Base-by-base conservation (phyloP, 92 coral and sea anemone species). In the Isaurus tuberculatus region DNA sequence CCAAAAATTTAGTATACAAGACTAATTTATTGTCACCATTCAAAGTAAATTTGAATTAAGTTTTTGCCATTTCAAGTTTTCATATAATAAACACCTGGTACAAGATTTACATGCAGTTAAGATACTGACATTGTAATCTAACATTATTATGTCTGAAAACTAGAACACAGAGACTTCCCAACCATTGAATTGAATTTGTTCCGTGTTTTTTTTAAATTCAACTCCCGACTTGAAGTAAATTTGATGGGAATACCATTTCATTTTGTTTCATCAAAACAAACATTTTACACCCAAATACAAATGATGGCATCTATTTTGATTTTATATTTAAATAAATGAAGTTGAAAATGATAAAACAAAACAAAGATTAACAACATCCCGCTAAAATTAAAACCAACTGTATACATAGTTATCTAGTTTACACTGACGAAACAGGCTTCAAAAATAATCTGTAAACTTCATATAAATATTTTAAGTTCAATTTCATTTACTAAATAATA, bases 11-110 rank as follows among this genome's bases (percentile, higher is more conserved):
- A 31, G 46, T 74, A 63, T 48, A 29, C 30, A 53, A 8, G 20
- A 74, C 34, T 36, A 53, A 74, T 51, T 14, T 49, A 53, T 74
- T 53, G 31, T 53, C 19, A 74, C 29, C 58, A 33, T 63, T 31
- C 66, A 51, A 74, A 49, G 46, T 74, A 31, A 55, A 16, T n/a
- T 74, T 30, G 66, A 13, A 46, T 57, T 49, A 73, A 74, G 66
- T 74, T 49, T 74, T 74, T 51, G 51, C 58, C 31, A 42, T 53
- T 74, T 53, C 17, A 64, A 19, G 30, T 33, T 77, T 51, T 77
- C 20, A 25, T 28, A 77, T 70, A 77, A 57, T 77, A 34, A 64
- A 77, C 82, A 77, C 82, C 82, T 77, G 82, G 70, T 10, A 16
- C 32, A 77, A 58, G 58, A 77, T 77, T 77, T 77, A 64, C 36